phyloP scores from a whole-genome alignment of 2,113 vertebrate species.

The Aldabrachelys gigantea region DNA sequence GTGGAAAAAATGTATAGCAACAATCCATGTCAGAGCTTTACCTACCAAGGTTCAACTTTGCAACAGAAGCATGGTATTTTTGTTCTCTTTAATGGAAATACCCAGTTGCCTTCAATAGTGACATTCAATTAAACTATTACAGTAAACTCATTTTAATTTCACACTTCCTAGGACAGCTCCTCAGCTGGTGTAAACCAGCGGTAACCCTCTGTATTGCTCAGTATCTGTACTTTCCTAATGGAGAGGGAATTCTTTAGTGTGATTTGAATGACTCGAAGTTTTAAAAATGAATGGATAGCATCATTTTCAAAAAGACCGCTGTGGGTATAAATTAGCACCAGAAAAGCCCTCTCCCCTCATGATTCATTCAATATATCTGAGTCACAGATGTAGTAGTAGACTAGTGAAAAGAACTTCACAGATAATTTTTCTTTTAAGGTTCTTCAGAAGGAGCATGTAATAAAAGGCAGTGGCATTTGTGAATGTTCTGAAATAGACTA shows the following conservation, averaged over 20 bases:
- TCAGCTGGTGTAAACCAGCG: not conserved
- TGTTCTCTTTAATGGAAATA: not conserved
- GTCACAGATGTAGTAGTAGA: not conserved
- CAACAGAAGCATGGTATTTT: not conserved
- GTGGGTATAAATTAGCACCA: not conserved
- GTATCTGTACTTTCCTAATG: not conserved
- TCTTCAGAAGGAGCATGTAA: not conserved
- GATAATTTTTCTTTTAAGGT: not conserved
- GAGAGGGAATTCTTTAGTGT: not conserved
- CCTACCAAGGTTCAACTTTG: not conserved
- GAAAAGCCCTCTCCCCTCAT: not conserved
- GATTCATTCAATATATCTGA: not conserved
- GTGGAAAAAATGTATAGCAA: rapidly evolving
- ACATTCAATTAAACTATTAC: not conserved
- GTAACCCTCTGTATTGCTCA: not conserved
- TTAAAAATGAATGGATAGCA: not conserved
- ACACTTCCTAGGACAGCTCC: not conserved
- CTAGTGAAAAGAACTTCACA: not conserved
- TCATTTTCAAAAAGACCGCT: not conserved
- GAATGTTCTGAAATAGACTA: not conserved
- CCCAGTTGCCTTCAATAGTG: not conserved
- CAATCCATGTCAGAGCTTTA: not conserved
- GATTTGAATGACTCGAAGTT: not conserved
- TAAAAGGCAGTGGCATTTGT: not conserved
- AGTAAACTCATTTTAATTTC: not conserved